Conservation (phyloP, 1,140 invertebrate species). For the Nephila pilipes region DNA sequence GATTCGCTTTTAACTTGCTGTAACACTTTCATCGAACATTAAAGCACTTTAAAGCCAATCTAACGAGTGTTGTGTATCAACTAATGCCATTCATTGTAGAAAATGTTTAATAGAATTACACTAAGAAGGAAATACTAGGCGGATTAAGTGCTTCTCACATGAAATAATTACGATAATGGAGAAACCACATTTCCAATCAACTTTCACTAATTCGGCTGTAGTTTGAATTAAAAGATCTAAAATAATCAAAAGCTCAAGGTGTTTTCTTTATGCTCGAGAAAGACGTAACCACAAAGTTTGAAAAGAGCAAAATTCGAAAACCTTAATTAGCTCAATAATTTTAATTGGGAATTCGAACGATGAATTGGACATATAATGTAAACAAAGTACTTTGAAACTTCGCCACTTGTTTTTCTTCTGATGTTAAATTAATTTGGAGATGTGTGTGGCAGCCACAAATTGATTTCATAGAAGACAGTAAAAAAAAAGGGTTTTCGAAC, state of each 20-base stretch:
- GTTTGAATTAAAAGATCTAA: background rate
- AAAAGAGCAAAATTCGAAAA: slow-evolving; percentile 42
- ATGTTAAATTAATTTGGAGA: slow-evolving; percentile 47
- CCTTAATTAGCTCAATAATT: slow-evolving; percentile 50
- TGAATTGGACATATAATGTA: background rate
- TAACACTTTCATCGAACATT: too few species aligned
- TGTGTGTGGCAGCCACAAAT: slow-evolving; percentile 29
- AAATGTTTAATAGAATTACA: too few species aligned
- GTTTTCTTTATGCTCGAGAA: background rate
- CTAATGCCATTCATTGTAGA: too few species aligned
- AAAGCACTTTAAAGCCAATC: too few species aligned
- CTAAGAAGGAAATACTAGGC: too few species aligned
- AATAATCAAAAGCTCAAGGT: background rate
- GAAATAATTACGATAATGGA: too few species aligned
- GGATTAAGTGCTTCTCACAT: too few species aligned
- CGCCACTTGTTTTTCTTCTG: background rate
- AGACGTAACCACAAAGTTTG: background rate
- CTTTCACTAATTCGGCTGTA: background rate
- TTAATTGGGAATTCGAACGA: slow-evolving; percentile 46
- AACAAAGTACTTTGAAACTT: slow-evolving; percentile 3
- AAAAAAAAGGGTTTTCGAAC: background rate
- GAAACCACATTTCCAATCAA: too few species aligned
- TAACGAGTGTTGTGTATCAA: too few species aligned
- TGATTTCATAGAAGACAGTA: slow-evolving; percentile 22
- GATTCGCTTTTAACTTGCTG: too few species aligned